Conservation (phyloP, 2,113 vertebrate genomes). For the Rutilus rutilus region DNA sequence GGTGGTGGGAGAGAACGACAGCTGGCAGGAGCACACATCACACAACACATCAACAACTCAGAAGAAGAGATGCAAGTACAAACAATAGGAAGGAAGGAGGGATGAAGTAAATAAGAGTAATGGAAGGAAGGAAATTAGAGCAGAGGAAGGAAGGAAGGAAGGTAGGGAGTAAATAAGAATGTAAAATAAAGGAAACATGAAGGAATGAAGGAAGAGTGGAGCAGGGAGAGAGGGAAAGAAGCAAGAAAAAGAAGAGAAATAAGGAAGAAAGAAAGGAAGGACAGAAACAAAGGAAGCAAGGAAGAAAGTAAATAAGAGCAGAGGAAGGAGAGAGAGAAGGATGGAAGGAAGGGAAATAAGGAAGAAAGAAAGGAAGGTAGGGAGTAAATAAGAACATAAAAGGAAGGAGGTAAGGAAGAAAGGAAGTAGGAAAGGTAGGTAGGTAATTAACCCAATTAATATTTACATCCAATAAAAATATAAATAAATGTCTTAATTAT, state of each 20-base stretch:
- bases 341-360: neutral
- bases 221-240: neutral
- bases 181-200: neutral
- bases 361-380: neutral
- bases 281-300: neutral
- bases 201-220: neutral
- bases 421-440: neutral
- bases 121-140: neutral
- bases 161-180: neutral
- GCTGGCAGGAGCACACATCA: conserved; percentile 72
- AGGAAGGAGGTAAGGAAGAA: neutral
- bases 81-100: neutral
- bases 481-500: neutral
- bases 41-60: too few species aligned
- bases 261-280: neutral
- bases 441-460: neutral
- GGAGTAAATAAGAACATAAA: too few species aligned
- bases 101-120: neutral
- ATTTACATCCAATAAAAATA: neutral
- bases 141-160: neutral
- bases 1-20: conserved; percentile 96
- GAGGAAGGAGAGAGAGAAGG: neutral
- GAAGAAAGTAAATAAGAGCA: neutral
- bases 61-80: neutral
- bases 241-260: neutral